Percentiles rank a stretch among this genome's conserved stretches.
Conservation (phyloP, 2,113 vertebrate genomes). For the Dasypus novemcinctus region DNA sequence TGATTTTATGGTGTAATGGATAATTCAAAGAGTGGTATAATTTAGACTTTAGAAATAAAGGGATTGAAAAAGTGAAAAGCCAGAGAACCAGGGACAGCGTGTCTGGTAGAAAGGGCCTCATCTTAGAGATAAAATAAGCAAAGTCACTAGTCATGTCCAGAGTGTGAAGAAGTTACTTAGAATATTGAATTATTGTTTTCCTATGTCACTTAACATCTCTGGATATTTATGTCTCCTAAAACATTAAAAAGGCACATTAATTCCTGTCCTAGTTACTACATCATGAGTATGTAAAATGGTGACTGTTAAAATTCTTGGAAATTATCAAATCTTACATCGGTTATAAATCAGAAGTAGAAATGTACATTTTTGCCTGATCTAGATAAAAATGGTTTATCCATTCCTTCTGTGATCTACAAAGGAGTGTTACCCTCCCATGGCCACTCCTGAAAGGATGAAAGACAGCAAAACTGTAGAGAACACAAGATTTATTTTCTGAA, state of each 20-base stretch:
- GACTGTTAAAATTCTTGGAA: background rate
- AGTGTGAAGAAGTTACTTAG: background rate
- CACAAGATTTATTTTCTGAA: background rate
- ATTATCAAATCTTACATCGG: background rate
- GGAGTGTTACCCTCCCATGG: background rate
- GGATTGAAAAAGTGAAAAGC: background rate
- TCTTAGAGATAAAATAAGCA: background rate
- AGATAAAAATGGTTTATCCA: background rate
- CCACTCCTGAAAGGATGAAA: background rate
- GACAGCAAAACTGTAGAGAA: background rate
- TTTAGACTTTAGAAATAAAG: background rate
- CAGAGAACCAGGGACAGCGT: background rate
- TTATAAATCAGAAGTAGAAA: background rate
- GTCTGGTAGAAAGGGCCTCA: background rate
- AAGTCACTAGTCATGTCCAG: background rate
- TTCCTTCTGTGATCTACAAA: background rate
- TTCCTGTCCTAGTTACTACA: background rate
- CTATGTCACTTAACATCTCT: slow-evolving; percentile 4
- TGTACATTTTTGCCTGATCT: background rate
- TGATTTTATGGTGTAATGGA: background rate
- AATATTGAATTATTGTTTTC: slow-evolving; percentile 2
- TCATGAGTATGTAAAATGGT: background rate
- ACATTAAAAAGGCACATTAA: background rate
- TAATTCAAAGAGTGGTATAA: background rate
- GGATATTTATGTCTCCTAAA: slow-evolving; percentile 9